Evolutionary conservation across 2,113 vertebrate species (phyloP), one percentile per base, ranked within the genome.

Genomic region (Passer montanus): DNA sequence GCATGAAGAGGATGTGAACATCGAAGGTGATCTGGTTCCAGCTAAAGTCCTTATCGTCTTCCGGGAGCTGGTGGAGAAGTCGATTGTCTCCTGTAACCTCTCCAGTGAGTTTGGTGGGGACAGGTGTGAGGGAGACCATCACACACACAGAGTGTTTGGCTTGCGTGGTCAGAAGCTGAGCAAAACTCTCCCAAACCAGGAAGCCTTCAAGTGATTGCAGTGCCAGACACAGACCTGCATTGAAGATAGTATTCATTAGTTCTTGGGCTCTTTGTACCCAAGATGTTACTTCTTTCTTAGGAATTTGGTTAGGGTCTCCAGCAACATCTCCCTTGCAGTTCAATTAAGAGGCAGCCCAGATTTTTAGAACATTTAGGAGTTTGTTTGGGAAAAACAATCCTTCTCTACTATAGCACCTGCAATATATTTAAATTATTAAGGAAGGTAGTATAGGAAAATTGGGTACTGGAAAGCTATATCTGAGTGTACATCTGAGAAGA

Each of bases 11-110:
- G 96, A 98, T 10, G 97, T 98, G 81, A 98, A 97, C 94, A 98
- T 98, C 6, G 97, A 99, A 67, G 98, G 98, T 1, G 98, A 99
- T 87, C 95, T 98, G 7, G 98, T 98, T 91, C 98, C 98, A 4
- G 98, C 98, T 93, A 98, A 98, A 94, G 97, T 99, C 62, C 97
- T 99, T 39, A 93, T 91, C 12, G 21, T 98, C 92, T 98, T 98
- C 95, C 97, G 96, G 84, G 97, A 98, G 37, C 97, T 98, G 81
- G 98, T 98, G 69, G 98, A 98, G 94, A 98, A 97, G 9, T 98
- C 98, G 0, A 97, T 99, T 33, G 90, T 91, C 28, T 92, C 93
- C 93, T 98, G 98, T 84, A 90, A 97, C 85, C 95, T 98, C 47
- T 86, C 97, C 91, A 98, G 98, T 99, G 95, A 98, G 98, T 92